Base-by-base conservation (phyloP, 2,797 vertebrate species). In the Cyclopterus lumpus region DNA sequence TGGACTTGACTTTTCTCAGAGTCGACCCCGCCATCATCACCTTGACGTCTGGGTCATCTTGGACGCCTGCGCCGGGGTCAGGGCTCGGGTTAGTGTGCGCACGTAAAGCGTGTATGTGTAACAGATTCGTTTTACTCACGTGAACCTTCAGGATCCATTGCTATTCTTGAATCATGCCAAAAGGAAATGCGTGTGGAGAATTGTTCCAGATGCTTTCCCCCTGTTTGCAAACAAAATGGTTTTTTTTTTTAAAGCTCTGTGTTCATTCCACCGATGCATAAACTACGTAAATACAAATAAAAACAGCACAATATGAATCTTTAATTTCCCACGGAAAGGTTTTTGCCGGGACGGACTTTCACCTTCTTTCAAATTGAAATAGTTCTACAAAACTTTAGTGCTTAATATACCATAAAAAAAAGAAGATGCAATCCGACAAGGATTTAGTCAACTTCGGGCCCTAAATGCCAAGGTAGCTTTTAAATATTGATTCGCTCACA, bases 1-100 rank as follows among this genome's bases (percentile, higher is more conserved):
- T 95, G 67, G 98, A 97, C 78, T 97, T 99, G 65, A 98, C 96
- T 89, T 99, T 99, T 69, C 96, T 96, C 91, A 99, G 93, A 85
- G 95, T 81, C 0, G 91, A 95, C 24, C 97, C 98, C 5, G 92
- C 90, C 86, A 97, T 96, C 97, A 99, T 97, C 78, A 93, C 86
- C 83, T 94, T 89, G 86, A 99, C 73, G 0, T 95, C 91, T 28
- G 94, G 93, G 74, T 96, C 95, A 78, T 94, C 84, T 71, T 93
- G 93, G 71, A 96, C 82, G 75, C 94, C 97, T 99, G 91, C 4
- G 6, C 28, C 67, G 28, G 44, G 58, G 58, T 38, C 20, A 57
- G 2, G 49, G 24, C 14, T 53, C 10, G 6, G 24, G n/a, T 53
- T 54, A 18, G 53, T 51, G 24, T 12, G 12, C 24, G 18, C 51